These are phyloP conservation scores for Nowickia ferox DNA, from an alignment of 2,888 invertebrate species.

Conservation along the genomic window DNA sequence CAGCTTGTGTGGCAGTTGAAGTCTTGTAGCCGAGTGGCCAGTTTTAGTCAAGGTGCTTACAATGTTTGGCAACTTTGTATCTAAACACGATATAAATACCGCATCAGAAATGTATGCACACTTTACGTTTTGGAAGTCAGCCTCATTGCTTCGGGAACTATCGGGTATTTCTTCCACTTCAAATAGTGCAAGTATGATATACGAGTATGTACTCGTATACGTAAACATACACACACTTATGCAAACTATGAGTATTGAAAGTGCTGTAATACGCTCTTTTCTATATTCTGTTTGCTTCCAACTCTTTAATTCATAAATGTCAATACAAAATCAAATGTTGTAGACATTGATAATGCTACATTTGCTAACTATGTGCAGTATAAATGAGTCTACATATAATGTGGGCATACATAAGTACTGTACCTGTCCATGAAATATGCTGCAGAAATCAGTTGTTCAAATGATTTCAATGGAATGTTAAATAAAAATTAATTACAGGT, in stretches of 20 bases:
- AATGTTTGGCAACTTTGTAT: no score
- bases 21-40: no score
- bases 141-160: no score
- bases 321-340: constrained; percentile 65
- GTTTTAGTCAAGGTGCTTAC: no score
- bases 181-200: not conserved
- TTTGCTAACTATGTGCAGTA: not conserved
- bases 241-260: not conserved
- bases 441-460: constrained; percentile 11
- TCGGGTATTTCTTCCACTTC: no score
- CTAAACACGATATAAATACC: no score
- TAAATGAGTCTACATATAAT: not conserved
- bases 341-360: constrained; percentile 36
- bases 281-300: constrained; percentile 45
- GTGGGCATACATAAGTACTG: not conserved
- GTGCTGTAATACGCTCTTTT: not conserved
- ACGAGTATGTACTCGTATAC: not conserved
- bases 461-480: not conserved
- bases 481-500: not conserved
- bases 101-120: no score
- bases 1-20: no score
- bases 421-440: not conserved
- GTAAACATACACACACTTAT: not conserved
- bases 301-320: constrained; percentile 65
- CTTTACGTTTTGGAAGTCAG: no score